Base-by-base conservation (phyloP, 2,797 vertebrate genomes). In the Sebastes variabilis region DNA sequence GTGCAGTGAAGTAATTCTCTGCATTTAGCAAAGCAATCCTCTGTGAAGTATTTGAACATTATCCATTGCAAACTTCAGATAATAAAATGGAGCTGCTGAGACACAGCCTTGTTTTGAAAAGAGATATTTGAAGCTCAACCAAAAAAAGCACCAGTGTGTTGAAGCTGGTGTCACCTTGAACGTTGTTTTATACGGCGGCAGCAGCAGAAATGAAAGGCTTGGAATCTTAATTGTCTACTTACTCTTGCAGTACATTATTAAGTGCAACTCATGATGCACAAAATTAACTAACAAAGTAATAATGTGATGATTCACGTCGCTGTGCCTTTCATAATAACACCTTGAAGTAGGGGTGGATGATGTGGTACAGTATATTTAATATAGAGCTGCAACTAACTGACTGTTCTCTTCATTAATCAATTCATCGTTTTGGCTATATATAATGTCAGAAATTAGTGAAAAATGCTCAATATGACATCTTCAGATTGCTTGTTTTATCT, bases 121-220 rank as follows among this genome's bases (percentile, higher is more conserved):
- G 24, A 27, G n/a, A 58, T 32, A 49, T 70, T 25, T 32, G n/a
- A 3, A 52, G 36, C 69, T 66, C 34, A 75, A 22, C 34, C 34
- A 42, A 2, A 73, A 71, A 42, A 58, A 38, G n/a, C 68, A 16
- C 32, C 27, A 30, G 2, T 38, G 30, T 72, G 10, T 38, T 67
- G 70, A 66, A 67, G 24, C 73, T 20, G 4, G 76, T 74, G 77
- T 87, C 66, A 60, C 76, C 66, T 82, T 82, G 6, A 77, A 72
- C 36, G 70, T 20, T 55, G 25, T 25, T 66, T 58, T 55, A 18
- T 60, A 49, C n/a, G 2, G 8, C 4, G 18, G 10, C 4, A 14
- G 16, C 11, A 13, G 16, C 11, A 14, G 13, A n/a, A 65, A 38
- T 24, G 54, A 60, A 34, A 11, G 25, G 30, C 14, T 24, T 29